A percentile compares a stretch with the other conserved stretches of the same genome.
Evolutionary conservation across 2,797 vertebrate genomes (phyloP).

Genomic region (Sebastolobus altivelis): DNA sequence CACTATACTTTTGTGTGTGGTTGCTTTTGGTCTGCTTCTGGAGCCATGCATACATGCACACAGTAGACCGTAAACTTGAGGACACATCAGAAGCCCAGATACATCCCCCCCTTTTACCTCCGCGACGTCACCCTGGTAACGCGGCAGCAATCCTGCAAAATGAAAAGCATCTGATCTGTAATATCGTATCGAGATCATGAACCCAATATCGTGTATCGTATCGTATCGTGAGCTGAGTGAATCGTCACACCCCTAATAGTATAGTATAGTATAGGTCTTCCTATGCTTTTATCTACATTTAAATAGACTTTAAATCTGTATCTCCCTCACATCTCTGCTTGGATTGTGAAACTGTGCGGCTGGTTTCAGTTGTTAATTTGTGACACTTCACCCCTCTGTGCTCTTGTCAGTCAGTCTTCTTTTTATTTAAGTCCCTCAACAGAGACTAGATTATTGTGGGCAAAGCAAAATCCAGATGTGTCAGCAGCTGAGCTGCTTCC

Average conservation of each 20-base stretch:
- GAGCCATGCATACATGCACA: no score
- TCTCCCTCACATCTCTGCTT: not conserved
- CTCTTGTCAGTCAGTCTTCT: not conserved
- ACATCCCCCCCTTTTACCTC: no score
- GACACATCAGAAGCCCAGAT: no score
- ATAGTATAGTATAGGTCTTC: not conserved
- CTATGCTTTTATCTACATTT: not conserved
- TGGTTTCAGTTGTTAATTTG: not conserved
- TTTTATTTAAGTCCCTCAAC: not conserved
- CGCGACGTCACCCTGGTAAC: no score
- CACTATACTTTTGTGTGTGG: no score
- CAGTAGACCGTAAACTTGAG: no score
- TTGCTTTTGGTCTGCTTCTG: no score
- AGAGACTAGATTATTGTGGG: constrained; percentile 18
- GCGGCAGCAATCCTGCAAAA: no score
- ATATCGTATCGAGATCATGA: no score
- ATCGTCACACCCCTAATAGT: not conserved
- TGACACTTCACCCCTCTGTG: not conserved
- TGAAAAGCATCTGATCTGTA: no score
- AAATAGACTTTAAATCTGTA: not conserved
- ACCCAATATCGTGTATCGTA: no score
- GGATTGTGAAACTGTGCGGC: not conserved
- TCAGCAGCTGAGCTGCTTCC: constrained; percentile 28
- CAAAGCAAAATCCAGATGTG: constrained; percentile 20
- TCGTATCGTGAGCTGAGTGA: no score